Evolutionary conservation across 1,140 invertebrate genomes (phyloP), one percentile per base, ranked within the genome.

Genomic region (Panagrolaimus sp.): DNA sequence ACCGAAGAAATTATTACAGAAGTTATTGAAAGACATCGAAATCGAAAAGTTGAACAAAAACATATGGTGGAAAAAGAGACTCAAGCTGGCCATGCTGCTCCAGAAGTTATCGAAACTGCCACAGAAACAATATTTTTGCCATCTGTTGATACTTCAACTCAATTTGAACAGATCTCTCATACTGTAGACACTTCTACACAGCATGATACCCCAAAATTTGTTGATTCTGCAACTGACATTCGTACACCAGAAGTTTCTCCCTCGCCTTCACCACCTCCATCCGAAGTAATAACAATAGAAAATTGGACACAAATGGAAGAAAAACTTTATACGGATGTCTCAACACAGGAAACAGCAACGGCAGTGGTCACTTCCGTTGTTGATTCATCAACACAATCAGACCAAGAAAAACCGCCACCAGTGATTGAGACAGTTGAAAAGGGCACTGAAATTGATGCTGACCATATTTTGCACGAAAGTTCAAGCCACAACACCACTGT

Each of bases 51-150:
- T 8, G 51, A 57, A 16, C 13, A 27, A 25, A 57, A 25, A 9
- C 20, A 57, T n/a, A 11, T 25, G n/a, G 27, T 20, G 8, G 51
- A 57, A 16, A 57, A 57, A 27, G 51, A 57, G 20, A 27, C 27
- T 13, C 51, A 57, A 16, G 51, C 51, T 0, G 27, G 20, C 9
- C 8, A 11, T 11, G 27, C 51, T 25, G 8, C 20, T 16, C 51
- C 51, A 2, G 51, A 57, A 57, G 51, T 57, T 16, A 27, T 57
- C 20, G 51, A 57, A 57, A 57, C 51, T 11, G 51, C 51, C 27
- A 57, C 51, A 16, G 51, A 57, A 27, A 57, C 51, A n/a, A 57
- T 57, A 14, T 57, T 57, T 27, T 57, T 57, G 51, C 51, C 51
- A 57, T 20, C 20, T 16, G 51, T 57, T 11, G 51, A 57, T 27